A percentile compares a stretch with the other conserved stretches of the same genome.
Conservation (phyloP, 2,797 vertebrate genomes). For the Fistularia tabacaria region DNA sequence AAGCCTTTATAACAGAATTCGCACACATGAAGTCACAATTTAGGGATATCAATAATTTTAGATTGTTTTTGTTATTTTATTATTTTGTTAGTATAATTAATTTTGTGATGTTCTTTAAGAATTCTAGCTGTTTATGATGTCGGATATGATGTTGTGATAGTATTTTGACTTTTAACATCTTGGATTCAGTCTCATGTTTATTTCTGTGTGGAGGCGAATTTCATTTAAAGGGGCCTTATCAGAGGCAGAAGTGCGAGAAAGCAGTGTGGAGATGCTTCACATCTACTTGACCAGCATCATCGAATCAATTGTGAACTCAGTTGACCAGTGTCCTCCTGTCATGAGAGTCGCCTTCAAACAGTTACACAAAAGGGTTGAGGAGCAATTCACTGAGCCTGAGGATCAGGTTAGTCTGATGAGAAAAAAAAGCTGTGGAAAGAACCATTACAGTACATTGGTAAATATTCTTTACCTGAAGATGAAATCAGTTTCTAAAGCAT, state of each 20-base stretch:
- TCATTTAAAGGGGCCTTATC: conserved; percentile 77
- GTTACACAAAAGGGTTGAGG: conserved; percentile 80
- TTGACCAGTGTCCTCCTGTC: conserved; percentile 77
- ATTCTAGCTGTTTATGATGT: not conserved
- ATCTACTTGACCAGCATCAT: conserved; percentile 70
- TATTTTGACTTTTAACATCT: not conserved
- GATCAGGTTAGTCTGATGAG: conserved; percentile 75
- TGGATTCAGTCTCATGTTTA: conserved; percentile 15
- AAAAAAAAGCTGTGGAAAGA: not conserved
- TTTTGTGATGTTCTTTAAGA: too few relatives aligned
- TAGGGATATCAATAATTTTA: not conserved
- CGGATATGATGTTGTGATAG: not conserved
- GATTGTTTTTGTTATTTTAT: not conserved
- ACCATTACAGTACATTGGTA: not conserved
- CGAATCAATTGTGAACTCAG: conserved; percentile 68
- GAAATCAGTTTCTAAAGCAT: too few relatives aligned
- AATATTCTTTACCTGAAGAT: not conserved
- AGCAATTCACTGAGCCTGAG: conserved; percentile 76
- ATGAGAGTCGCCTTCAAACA: conserved; percentile 86
- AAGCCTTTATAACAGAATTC: conserved; percentile 4
- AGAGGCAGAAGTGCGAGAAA: conserved; percentile 77
- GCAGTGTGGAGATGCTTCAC: conserved; percentile 70
- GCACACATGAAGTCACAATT: conserved; percentile 3
- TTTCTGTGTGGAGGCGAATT: conserved; percentile 65
- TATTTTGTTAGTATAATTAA: not conserved